phyloP scores from a whole-genome alignment of 1,140 invertebrate genomes.

The Zaprionus tsacasi region DNA sequence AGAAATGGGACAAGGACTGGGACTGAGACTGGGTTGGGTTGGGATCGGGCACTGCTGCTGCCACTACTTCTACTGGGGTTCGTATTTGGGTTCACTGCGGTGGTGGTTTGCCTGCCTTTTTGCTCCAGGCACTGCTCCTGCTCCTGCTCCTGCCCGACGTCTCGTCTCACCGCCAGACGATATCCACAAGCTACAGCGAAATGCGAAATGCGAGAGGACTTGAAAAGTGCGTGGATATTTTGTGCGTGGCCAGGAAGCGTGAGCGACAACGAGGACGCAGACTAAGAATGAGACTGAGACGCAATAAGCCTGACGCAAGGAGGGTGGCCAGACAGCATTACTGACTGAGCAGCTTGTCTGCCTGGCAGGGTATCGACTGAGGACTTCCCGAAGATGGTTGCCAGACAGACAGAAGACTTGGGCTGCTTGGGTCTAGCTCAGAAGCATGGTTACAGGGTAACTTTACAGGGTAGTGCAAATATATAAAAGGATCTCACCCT shows the following conservation, averaged over 20 bases:
- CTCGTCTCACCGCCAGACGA: conserved; percentile 74
- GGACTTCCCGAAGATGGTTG: background rate
- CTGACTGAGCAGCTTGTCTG: background rate
- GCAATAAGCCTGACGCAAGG: conserved; percentile 34
- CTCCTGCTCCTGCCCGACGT: conserved; percentile 15
- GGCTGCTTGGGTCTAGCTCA: no score
- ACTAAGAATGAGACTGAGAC: conserved; percentile 41
- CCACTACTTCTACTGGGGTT: background rate
- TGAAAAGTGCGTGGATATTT: conserved; percentile 80
- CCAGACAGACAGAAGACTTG: no score
- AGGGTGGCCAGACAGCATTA: conserved; percentile 28
- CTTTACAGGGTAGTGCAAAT: no score
- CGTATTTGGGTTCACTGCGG: conserved; percentile 20
- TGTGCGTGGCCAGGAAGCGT: conserved; percentile 79
- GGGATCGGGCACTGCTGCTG: conserved; percentile 25
- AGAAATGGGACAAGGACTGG: background rate
- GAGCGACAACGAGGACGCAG: conserved; percentile 34
- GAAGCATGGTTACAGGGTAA: no score
- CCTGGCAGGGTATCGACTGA: background rate
- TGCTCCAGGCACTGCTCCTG: conserved; percentile 38
- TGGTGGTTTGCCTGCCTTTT: conserved; percentile 34
- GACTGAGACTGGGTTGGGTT: conserved; percentile 14
- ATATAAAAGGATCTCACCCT: no score
- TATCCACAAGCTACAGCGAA: conserved; percentile 69
- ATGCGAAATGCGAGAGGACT: conserved; percentile 67